Evolutionary conservation across 2,888 invertebrate species (phyloP).

Genomic region (Melinaea marsaeus): DNA sequence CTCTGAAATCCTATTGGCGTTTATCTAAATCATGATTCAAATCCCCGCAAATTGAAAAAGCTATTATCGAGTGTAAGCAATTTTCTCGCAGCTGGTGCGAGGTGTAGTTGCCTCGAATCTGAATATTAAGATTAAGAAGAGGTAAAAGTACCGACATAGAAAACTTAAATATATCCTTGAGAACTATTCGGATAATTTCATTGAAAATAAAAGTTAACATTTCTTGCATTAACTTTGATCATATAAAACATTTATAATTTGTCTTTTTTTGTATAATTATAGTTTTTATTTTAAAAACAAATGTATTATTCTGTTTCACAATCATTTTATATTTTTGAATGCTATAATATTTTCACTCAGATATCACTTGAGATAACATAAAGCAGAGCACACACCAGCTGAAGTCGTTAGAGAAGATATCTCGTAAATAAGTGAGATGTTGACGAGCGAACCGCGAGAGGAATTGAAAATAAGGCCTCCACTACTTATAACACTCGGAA

Average conservation of each 20-base stretch:
- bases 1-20: background rate
- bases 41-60: slow-evolving; percentile 74
- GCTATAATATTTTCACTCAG: background rate
- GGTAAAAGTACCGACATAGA: no score
- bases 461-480: slow-evolving; percentile 57
- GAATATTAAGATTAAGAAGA: background rate
- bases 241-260: no score
- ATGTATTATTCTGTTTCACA: slow-evolving; percentile 9
- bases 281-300: slow-evolving; percentile 1
- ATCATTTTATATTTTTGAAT: background rate
- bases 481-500: slow-evolving; percentile 20
- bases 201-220: no score
- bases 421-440: slow-evolving; percentile 74
- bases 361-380: slow-evolving; percentile 14
- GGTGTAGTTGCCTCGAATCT: slow-evolving; percentile 12
- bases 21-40: slow-evolving; percentile 56
- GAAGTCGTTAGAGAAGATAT: slow-evolving; percentile 53
- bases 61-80: slow-evolving; percentile 74
- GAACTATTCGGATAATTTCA: no score
- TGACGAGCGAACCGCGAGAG: slow-evolving; percentile 56
- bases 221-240: no score
- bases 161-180: no score
- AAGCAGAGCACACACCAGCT: slow-evolving; percentile 40
- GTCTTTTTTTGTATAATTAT: background rate
- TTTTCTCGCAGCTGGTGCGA: slow-evolving; percentile 71